phyloP scores from a whole-genome alignment of 2,888 invertebrate species.

The Eremobia ochroleuca region DNA sequence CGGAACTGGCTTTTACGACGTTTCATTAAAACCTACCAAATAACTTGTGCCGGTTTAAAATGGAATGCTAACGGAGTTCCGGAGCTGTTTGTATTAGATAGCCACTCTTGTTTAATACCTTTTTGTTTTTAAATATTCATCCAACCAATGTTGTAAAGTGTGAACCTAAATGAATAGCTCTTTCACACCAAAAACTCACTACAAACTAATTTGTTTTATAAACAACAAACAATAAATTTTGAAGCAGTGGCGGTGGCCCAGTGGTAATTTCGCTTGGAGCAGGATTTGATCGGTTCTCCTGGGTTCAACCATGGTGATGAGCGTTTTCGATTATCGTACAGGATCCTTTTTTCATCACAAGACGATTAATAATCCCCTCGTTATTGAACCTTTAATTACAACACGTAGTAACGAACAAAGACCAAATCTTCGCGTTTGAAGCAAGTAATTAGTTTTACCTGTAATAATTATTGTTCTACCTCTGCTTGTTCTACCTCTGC shows the following conservation, averaged over 20 bases:
- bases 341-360: background rate
- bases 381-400: background rate
- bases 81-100: slow-evolving; percentile 2
- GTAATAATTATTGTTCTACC: too few relatives aligned
- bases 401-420: too few relatives aligned
- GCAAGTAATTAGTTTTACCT: slow-evolving; percentile 14
- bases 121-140: slow-evolving; percentile 10
- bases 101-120: background rate
- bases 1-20: slow-evolving; percentile 23
- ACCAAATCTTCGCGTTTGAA: background rate
- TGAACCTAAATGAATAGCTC: slow-evolving; percentile 40
- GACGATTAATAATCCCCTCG: too few relatives aligned
- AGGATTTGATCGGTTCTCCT: background rate
- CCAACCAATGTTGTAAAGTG: background rate
- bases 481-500: too few relatives aligned
- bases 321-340: background rate
- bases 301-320: background rate
- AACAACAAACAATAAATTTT: slow-evolving; percentile 3
- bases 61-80: slow-evolving; percentile 6
- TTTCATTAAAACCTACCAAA: slow-evolving; percentile 53
- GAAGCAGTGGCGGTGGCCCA: background rate
- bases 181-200: slow-evolving; percentile 1
- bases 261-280: background rate
- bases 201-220: background rate
- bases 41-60: slow-evolving; percentile 27